Evolutionary conservation across 2,888 invertebrate genomes (phyloP).

Genomic region (Agrochola circellaris): DNA sequence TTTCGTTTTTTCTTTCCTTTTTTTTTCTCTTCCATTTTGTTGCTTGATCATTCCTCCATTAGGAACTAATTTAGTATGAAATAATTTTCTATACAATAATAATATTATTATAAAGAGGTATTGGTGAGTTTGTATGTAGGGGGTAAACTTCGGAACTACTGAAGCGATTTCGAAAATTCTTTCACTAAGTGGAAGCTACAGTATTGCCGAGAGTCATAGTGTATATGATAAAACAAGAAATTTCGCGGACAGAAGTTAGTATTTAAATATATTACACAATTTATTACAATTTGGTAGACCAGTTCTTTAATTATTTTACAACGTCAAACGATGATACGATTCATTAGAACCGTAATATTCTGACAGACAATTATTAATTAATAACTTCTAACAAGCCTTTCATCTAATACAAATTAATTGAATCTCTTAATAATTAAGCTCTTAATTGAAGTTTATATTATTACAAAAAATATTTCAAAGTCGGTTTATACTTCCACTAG

Average conservation of each 20-base stretch:
- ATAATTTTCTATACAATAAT: background rate
- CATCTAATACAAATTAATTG: conserved; percentile 36
- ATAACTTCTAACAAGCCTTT: conserved; percentile 31
- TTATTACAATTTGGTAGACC: background rate
- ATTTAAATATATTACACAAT: background rate
- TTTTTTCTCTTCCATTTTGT: background rate
- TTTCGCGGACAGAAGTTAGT: no score
- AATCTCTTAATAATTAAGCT: conserved; percentile 32
- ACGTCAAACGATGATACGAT: background rate
- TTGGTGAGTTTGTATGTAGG: no score
- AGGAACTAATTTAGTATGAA: background rate
- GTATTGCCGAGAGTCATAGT: no score
- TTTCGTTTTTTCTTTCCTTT: background rate
- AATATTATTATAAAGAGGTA: no score
- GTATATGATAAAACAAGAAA: no score
- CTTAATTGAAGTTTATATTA: conserved; percentile 45
- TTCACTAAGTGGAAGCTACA: no score
- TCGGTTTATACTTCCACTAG: conserved; percentile 13
- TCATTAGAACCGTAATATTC: background rate
- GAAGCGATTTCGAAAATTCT: no score
- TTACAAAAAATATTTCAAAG: conserved; percentile 12
- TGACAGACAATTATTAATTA: conserved; percentile 40
- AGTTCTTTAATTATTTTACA: background rate
- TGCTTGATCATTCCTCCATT: background rate
- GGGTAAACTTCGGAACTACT: no score